These are phyloP conservation scores for Philonicus albiceps DNA, from an alignment of 2,888 invertebrate genomes.

Conservation along the genomic window DNA sequence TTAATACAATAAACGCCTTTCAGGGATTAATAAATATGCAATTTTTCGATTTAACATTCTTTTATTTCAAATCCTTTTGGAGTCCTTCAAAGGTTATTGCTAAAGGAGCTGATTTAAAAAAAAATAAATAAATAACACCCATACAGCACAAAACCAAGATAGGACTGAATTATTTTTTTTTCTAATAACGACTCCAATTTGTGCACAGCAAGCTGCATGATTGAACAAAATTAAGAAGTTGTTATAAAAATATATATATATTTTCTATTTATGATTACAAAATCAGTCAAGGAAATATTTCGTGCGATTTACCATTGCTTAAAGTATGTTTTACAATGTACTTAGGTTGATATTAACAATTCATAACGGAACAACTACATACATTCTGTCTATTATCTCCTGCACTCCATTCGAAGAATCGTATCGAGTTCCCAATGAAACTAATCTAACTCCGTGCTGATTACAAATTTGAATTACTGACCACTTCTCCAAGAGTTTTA, in stretches of 20 bases:
- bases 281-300: conserved; percentile 38
- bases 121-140: background rate
- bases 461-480: conserved; percentile 73
- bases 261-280: conserved; percentile 31
- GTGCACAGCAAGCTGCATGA: background rate
- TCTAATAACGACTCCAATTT: background rate
- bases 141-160: background rate
- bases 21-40: background rate
- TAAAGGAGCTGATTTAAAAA: background rate
- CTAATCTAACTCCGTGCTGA: conserved; percentile 61
- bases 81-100: background rate
- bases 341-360: background rate
- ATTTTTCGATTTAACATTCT: background rate
- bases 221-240: background rate
- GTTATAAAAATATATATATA: conserved; percentile 35
- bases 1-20: background rate
- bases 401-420: conserved; percentile 61
- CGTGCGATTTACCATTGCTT: background rate
- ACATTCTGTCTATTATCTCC: conserved; percentile 58
- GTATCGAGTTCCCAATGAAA: conserved; percentile 63
- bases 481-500: conserved; percentile 83
- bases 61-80: background rate
- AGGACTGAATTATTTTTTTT: background rate
- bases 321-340: background rate
- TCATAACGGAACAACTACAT: conserved; percentile 55